Base-by-base conservation (phyloP, 2,797 vertebrate species). In the Alauda arvensis region DNA sequence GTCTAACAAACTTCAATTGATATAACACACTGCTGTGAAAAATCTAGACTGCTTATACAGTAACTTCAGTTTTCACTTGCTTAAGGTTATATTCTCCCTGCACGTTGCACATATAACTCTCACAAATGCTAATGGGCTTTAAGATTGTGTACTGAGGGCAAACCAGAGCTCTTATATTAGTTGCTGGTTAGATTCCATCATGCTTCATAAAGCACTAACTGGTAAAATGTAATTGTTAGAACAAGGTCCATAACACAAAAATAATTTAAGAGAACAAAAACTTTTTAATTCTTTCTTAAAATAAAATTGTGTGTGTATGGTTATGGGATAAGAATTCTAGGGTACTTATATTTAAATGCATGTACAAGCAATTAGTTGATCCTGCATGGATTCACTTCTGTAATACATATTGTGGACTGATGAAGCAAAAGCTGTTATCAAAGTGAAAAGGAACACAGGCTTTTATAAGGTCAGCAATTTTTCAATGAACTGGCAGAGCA, bases 391-490 rank as follows among this genome's bases (percentile, higher is more conserved):
- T 85, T 90, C 10, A 1, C 6, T 85, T 70, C 82, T 76, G 28
- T 93, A 92, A 93, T 76, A 60, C 42, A 60, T 79, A 80, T 60
- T 95, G 69, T 77, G 48, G 77, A 79, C 53, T 93, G 89, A 80
- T 67, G 79, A 85, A 90, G 84, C 79, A 94, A 92, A 90, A 86
- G 67, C 83, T 89, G 59, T 77, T 90, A 93, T 91, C 83, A 92
- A 91, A 92, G 78, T 68, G 62, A 85, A 87, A 93, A 91, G 62
- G 80, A 80, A 63, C 65, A 52, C 31, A 87, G 61, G 55, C 51
- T 91, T 94, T 93, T 87, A 91, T 83, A 93, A 71, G 87, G 91
- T 93, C 90, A 95, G 83, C 87, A 94, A 74, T 91, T 93, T 88
- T 94, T 91, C 91, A 87, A 2, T 83, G 59, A 92, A 87, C 83